Percentiles rank a stretch among this genome's conserved stretches.
These are phyloP conservation scores for Desmophyllum pertusum DNA, from an alignment of 92 coral and sea anemone genomes.

Conservation along the genomic window DNA sequence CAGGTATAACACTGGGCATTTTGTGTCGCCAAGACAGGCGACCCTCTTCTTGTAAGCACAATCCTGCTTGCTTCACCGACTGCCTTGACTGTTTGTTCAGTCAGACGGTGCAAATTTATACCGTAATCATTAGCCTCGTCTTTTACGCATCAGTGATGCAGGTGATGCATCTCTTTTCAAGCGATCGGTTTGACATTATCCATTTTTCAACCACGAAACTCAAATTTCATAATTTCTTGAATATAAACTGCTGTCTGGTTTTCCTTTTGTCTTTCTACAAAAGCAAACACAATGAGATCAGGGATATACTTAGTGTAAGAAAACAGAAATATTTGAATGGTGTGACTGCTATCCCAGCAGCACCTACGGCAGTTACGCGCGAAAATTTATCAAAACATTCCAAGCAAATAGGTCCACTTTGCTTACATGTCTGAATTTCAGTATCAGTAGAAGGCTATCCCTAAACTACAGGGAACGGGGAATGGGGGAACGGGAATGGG, in stretches of 20 bases:
- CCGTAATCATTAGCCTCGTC: not conserved
- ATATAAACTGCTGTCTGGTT: not conserved
- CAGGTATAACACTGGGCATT: not conserved
- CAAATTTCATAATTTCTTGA: not conserved
- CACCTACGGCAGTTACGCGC: not conserved
- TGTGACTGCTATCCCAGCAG: not conserved
- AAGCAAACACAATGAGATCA: not conserved
- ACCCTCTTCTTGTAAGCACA: not conserved
- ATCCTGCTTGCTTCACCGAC: not conserved
- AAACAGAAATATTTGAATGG: not conserved
- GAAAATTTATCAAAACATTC: no score
- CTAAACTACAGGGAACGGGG: no score
- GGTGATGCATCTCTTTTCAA: not conserved
- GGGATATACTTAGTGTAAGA: not conserved
- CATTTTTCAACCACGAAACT: not conserved
- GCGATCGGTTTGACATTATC: not conserved
- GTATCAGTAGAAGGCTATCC: no score
- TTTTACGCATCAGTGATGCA: not conserved
- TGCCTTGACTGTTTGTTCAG: constrained; percentile 8
- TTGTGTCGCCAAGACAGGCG: not conserved
- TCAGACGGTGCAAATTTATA: not conserved
- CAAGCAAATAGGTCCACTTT: not conserved
- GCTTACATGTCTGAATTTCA: no score
- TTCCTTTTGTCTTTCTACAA: not conserved
- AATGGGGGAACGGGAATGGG: no score